phyloP scores from a whole-genome alignment of 1,140 invertebrate genomes.

The Brachionus plicatilis region DNA sequence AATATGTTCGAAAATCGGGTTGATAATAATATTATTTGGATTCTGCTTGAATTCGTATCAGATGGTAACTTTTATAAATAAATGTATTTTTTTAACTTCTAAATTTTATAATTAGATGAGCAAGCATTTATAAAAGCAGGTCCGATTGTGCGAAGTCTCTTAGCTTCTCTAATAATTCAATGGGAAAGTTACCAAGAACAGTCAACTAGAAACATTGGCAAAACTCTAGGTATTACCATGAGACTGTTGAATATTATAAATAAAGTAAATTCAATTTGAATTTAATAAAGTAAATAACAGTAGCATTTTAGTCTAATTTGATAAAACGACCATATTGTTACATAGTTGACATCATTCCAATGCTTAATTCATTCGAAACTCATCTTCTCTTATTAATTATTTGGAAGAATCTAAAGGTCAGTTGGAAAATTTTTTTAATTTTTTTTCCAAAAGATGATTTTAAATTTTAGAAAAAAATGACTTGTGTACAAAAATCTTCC shows the following conservation, averaged over 20 bases:
- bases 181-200: constrained; percentile 40
- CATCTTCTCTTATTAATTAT: constrained; percentile 29
- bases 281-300: background rate
- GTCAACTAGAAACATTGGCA: constrained; percentile 1
- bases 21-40: constrained; percentile 23
- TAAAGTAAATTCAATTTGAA: background rate
- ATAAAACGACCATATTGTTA: constrained; percentile 5
- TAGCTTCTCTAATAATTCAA: constrained; percentile 16
- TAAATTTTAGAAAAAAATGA: constrained; percentile 1
- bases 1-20: background rate
- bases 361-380: constrained; percentile 27
- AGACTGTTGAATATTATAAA: background rate
- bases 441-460: background rate
- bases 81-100: background rate
- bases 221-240: background rate
- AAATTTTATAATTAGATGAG: background rate
- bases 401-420: constrained; percentile 19
- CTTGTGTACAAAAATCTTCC: background rate
- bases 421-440: background rate
- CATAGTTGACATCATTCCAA: constrained; percentile 14
- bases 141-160: constrained; percentile 20
- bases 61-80: background rate
- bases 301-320: background rate
- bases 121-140: constrained; percentile 32
- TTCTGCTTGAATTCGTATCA: constrained; percentile 19